phyloP scores from a whole-genome alignment of 2,113 vertebrate genomes.

The Catharus minimus region DNA sequence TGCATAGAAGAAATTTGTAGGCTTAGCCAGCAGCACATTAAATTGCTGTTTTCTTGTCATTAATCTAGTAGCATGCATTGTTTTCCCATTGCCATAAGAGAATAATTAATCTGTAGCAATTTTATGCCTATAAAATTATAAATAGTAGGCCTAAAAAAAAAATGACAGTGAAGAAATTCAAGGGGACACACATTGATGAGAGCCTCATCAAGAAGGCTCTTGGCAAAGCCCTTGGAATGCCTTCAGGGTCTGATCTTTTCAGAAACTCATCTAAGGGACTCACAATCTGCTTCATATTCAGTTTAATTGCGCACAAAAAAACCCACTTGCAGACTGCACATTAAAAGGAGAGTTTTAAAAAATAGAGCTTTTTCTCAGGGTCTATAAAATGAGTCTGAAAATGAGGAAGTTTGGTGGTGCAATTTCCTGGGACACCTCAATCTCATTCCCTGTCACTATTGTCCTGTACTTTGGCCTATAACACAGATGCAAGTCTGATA shows the following conservation, averaged over 20 bases:
- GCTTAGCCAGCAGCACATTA: background rate
- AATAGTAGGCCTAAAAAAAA: background rate
- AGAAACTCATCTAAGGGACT: background rate
- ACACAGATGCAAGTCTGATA: background rate
- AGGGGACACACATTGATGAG: background rate
- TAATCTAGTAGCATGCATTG: background rate
- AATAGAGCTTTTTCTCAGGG: background rate
- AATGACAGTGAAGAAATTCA: background rate
- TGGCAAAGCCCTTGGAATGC: background rate
- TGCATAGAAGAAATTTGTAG: background rate
- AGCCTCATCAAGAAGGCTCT: background rate
- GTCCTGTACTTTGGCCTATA: background rate
- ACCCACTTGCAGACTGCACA: background rate
- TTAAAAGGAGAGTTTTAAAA: background rate
- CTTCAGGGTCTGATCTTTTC: background rate
- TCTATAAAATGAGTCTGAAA: background rate
- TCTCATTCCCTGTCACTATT: background rate
- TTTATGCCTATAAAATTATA: background rate
- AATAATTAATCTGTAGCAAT: background rate
- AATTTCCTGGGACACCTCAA: background rate
- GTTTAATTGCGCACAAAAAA: background rate
- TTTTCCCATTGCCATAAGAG: background rate
- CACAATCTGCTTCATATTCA: background rate
- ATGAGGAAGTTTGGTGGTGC: background rate
- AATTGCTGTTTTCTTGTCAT: background rate